These are phyloP conservation scores for Brachionus rotundiformis DNA, from an alignment of 1,140 invertebrate genomes.

Conservation along the genomic window DNA sequence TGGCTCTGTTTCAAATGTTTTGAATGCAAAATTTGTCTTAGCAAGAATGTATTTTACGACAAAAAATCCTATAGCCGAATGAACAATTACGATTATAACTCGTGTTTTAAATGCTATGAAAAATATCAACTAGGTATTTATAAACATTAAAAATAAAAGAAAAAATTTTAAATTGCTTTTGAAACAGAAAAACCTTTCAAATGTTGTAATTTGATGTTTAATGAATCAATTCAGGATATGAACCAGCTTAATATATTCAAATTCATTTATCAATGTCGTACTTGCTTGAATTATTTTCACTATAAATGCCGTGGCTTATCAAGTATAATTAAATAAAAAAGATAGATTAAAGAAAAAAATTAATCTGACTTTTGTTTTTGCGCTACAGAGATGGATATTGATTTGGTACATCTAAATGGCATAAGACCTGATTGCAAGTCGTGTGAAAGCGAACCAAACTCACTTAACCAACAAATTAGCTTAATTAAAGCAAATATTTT, in stretches of 20 bases:
- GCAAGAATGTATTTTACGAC: conserved; percentile 3
- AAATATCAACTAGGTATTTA: conserved; percentile 27
- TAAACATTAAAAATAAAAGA: not conserved
- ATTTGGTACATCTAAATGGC: not conserved
- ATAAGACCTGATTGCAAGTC: not conserved
- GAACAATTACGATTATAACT: conserved; percentile 28
- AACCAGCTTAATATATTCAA: not conserved
- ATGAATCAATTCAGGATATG: not conserved
- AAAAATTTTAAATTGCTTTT: not conserved
- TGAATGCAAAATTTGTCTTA: conserved; percentile 63
- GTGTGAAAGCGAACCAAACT: not conserved
- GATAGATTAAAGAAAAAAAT: not conserved
- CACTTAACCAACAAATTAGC: not conserved
- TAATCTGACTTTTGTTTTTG: no score
- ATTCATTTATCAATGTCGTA: not conserved
- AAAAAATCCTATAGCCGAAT: conserved; percentile 23
- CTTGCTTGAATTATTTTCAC: conserved; percentile 18
- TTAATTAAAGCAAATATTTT: not conserved
- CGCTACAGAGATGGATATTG: not conserved
- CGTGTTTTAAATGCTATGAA: conserved; percentile 51
- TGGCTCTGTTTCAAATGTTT: conserved; percentile 63
- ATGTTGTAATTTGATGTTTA: conserved; percentile 20
- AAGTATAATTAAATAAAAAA: not conserved
- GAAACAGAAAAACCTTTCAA: conserved; percentile 5
- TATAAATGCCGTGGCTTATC: not conserved